Conservation (phyloP, 2,113 vertebrate species). For the Sturnus vulgaris region DNA sequence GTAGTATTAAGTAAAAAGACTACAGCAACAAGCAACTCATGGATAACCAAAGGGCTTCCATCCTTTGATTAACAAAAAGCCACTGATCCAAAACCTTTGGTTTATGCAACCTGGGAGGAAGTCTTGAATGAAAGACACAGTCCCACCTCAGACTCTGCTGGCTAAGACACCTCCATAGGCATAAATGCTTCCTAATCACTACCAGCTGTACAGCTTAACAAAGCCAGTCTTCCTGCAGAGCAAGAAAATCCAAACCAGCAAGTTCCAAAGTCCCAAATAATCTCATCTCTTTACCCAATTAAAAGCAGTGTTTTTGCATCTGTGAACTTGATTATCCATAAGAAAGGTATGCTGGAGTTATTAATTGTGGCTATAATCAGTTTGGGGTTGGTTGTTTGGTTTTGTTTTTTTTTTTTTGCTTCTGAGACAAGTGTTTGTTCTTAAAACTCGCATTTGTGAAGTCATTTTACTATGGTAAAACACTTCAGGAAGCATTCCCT, state of each 20-base stretch:
- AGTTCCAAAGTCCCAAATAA: conserved; percentile 31
- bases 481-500: background rate
- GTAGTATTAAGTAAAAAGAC: background rate
- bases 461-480: background rate
- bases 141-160: background rate
- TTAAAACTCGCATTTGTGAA: background rate
- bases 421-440: background rate
- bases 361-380: background rate
- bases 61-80: background rate
- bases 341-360: background rate
- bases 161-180: background rate
- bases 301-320: conserved; percentile 5
- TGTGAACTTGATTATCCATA: background rate
- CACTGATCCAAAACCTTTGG: background rate
- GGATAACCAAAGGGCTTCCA: background rate
- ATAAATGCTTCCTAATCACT: background rate
- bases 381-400: background rate
- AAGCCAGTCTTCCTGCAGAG: conserved; percentile 20
- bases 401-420: background rate
- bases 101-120: background rate
- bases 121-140: background rate
- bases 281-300: conserved; percentile 2
- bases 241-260: conserved; percentile 50
- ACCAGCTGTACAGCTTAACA: background rate
- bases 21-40: background rate